Base-by-base conservation (phyloP, 2,888 invertebrate genomes). In the Cephalotes varians region DNA sequence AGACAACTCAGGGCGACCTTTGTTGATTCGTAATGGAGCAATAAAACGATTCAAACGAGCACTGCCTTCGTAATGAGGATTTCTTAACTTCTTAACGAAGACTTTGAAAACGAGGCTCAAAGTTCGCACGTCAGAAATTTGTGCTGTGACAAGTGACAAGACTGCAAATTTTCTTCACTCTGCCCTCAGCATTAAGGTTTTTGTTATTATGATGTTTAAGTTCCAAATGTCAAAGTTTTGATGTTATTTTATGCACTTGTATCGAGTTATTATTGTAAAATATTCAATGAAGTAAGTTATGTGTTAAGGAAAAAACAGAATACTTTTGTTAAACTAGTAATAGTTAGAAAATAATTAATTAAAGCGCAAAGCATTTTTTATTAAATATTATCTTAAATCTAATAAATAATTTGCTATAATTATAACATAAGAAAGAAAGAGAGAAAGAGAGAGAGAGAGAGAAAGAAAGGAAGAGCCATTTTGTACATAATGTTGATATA, bases 51-150 rank as follows among this genome's bases (percentile, higher is more conserved):
- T 49, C 51, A 67, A 44, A 44, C 21, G 34, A 77, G 56, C 18
- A 31, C 56, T 18, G 54, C 54, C 51, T 77, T 44, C 73, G 21
- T 79, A 79, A 72, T 73, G 56, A 79, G 56, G 72, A 79, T 79
- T 47, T 79, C 49, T 72, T 54, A 79, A 79, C 77, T 79, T 73
- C 31, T n/a, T 34, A 77, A 44, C 31, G n/a, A 44, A 76, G 49
- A 76, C 69, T 69, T 28, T 37, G 73, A 44, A 73, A 73, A 79
- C 44, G 54, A 34, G 40, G 44, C 9, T 37, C n/a, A 28, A 72
- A 79, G 56, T 79, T 72, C 44, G 56, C 73, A 56, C 56, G 73
- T 72, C 12, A 44, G 25, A 71, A 77, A 77, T 71, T 71, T 56
- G 34, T 31, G 40, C 77, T 40, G 31, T 5, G 21, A 51, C 76